Percentiles rank a stretch among this genome's conserved stretches.
These are phyloP conservation scores for Corynorhinus townsendii DNA, from an alignment of 2,113 vertebrate genomes.

Conservation along the genomic window DNA sequence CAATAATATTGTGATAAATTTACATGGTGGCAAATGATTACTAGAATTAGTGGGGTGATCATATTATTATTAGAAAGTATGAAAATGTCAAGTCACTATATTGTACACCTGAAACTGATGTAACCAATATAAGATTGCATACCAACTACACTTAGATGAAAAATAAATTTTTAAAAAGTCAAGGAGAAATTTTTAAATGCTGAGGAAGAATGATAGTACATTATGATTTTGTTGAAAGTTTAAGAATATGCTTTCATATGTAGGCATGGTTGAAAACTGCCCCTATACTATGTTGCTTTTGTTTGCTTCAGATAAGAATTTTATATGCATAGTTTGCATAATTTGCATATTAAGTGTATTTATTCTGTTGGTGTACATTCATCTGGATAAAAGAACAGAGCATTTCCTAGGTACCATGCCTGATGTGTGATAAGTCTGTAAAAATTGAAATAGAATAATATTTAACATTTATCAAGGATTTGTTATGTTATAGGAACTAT, in stretches of 20 bases:
- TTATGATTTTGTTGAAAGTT: background rate
- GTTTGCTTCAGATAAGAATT: background rate
- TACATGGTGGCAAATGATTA: background rate
- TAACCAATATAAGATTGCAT: background rate
- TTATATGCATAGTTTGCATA: background rate
- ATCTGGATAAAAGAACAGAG: background rate
- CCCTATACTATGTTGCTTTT: background rate
- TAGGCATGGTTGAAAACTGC: background rate
- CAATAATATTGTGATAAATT: background rate
- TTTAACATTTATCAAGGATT: background rate
- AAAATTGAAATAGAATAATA: background rate
- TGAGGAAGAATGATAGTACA: background rate
- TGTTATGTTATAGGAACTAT: background rate
- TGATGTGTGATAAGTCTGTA: background rate
- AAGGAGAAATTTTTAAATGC: background rate
- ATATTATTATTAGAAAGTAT: background rate
- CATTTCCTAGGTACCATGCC: background rate
- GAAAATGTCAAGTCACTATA: background rate
- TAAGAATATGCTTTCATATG: background rate
- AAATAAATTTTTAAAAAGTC: background rate
- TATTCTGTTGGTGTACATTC: background rate
- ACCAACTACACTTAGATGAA: background rate
- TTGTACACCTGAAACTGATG: background rate
- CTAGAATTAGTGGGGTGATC: background rate
- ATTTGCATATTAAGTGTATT: background rate